Percentiles rank a stretch among this genome's conserved stretches.
Conservation (phyloP, 2,797 vertebrate species). For the Todus mexicanus region DNA sequence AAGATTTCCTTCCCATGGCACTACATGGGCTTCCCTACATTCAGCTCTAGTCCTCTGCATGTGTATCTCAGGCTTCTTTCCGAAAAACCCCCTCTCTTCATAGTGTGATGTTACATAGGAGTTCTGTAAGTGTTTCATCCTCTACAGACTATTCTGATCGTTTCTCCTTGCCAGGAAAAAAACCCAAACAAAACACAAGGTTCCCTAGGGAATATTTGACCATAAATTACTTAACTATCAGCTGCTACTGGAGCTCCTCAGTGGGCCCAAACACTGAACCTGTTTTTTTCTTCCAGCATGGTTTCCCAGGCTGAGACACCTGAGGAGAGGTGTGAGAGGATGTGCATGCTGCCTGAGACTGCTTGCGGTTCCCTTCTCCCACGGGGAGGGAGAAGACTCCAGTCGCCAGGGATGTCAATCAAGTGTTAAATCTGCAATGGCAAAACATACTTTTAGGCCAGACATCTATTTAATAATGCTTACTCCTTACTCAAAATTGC, state of each 20-base stretch:
- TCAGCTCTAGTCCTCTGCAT: neutral
- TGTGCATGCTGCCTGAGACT: neutral
- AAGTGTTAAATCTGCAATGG: neutral
- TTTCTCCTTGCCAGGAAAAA: neutral
- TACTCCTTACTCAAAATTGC: conserved; percentile 18
- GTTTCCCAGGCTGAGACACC: neutral
- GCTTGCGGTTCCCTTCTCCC: neutral
- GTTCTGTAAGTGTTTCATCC: neutral
- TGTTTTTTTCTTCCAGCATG: neutral
- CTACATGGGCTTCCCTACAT: neutral
- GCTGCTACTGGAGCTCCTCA: neutral
- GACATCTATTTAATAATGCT: conserved; percentile 12
- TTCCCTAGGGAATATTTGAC: neutral
- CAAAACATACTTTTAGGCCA: conserved; percentile 14
- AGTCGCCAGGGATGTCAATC: conserved; percentile 5
- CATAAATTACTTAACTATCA: neutral
- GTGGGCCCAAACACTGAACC: neutral
- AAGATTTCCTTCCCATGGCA: neutral
- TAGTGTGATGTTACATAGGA: neutral
- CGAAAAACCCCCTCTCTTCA: neutral
- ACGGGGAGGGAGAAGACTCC: conserved; percentile 13
- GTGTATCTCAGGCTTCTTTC: neutral
- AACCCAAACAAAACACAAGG: too few relatives aligned
- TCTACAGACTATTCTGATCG: neutral
- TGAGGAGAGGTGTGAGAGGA: neutral